Evolutionary conservation across 2,113 vertebrate genomes (phyloP).

Genomic region (Ictalurus furcatus): DNA sequence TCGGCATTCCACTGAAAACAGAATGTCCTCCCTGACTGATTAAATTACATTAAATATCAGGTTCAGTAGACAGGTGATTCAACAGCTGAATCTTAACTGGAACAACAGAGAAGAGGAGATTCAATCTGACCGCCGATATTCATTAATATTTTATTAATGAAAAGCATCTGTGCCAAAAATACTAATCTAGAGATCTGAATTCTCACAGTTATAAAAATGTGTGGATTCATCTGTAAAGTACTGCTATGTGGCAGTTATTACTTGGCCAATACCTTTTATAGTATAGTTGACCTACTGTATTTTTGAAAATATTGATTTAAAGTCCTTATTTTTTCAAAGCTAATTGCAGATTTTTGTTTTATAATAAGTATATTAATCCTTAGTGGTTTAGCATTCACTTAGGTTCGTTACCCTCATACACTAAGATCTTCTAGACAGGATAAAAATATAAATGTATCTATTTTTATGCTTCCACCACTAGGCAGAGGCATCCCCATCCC

Average conservation of each 20-base stretch:
- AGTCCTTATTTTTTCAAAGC: not conserved
- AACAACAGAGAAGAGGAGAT: not conserved
- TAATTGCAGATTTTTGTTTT: not conserved
- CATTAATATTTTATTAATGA: not conserved
- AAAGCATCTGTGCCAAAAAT: not conserved
- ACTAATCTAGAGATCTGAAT: not conserved
- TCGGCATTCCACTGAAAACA: conserved; percentile 12
- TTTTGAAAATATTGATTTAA: not conserved
- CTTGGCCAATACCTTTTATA: not conserved
- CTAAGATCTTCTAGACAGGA: too few species aligned
- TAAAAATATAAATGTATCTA: too few species aligned
- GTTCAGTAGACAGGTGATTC: not conserved
- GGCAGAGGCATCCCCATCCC: too few species aligned
- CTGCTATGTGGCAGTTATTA: not conserved
- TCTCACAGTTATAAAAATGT: not conserved
- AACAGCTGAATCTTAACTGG: not conserved
- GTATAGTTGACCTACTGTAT: not conserved
- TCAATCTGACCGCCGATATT: not conserved
- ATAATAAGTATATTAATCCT: too few species aligned
- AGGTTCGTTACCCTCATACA: too few species aligned
- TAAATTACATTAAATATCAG: not conserved
- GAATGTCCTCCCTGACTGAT: conserved; percentile 27
- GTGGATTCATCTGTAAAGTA: not conserved
- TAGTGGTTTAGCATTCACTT: too few species aligned
- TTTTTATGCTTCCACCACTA: too few species aligned